These are phyloP conservation scores for Pseudois nayaur DNA, from an alignment of 2,113 vertebrate species.

Conservation along the genomic window DNA sequence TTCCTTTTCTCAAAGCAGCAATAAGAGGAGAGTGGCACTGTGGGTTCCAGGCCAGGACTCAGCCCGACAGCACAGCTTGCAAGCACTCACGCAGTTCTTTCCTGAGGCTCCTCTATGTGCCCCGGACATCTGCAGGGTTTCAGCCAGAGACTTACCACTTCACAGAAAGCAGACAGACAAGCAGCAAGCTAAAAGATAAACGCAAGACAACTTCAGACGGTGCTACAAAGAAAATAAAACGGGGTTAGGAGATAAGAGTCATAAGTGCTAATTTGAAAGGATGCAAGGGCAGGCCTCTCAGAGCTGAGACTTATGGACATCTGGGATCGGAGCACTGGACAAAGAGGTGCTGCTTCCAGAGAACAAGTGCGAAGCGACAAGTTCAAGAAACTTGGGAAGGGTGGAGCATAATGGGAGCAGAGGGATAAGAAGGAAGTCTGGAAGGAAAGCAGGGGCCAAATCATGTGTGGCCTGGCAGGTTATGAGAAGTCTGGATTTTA, in stretches of 20 bases:
- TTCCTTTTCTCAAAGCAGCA: fast-evolving
- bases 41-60: not conserved
- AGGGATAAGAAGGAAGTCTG: not conserved
- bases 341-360: not conserved
- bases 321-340: not conserved
- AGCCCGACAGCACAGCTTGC: not conserved
- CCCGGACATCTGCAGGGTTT: not conserved
- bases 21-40: fast-evolving
- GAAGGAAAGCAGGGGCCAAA: not conserved
- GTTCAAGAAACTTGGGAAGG: not conserved
- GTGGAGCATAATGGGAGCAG: not conserved
- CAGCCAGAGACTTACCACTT: not conserved
- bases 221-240: not conserved
- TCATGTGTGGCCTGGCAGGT: not conserved
- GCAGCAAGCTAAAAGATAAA: not conserved
- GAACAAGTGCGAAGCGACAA: not conserved
- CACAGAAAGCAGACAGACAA: not conserved
- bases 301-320: too few species aligned
- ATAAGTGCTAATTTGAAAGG: not conserved
- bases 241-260: not conserved
- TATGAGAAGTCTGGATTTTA: not conserved
- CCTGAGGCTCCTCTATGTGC: not conserved
- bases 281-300: not conserved
- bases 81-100: too few species aligned
- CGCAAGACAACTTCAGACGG: not conserved